phyloP scores from a whole-genome alignment of 53 echinoderm and acorn worm genomes.

The Stichopus horrens region DNA sequence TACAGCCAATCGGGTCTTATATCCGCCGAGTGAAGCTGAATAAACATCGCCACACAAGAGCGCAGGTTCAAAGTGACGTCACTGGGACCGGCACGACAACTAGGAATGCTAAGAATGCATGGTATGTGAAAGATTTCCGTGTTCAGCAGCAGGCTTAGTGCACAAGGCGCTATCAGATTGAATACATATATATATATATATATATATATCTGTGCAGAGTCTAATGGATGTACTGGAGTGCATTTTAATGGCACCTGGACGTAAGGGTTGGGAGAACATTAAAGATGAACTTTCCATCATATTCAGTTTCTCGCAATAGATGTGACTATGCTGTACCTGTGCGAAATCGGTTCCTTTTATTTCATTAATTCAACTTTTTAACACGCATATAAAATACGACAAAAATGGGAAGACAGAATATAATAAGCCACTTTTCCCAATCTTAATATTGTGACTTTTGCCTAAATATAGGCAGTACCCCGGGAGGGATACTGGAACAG shows the following conservation, averaged over 20 bases:
- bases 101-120: constrained; percentile 16
- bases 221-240: not conserved
- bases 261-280: not conserved
- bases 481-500: not conserved
- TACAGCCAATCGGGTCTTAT: constrained; percentile 19
- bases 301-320: not conserved
- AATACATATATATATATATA: not conserved
- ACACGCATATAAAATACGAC: not conserved
- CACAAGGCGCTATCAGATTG: not conserved
- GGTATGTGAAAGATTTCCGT: constrained; percentile 26
- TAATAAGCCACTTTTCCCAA: not conserved
- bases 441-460: not conserved
- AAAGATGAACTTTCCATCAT: not conserved
- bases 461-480: constrained; percentile 41
- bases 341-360: not conserved
- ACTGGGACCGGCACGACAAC: not conserved
- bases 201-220: not conserved
- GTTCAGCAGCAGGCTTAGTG: not conserved
- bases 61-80: constrained; percentile 26
- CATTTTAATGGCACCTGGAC: not conserved
- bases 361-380: not conserved
- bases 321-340: not conserved
- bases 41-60: not conserved
- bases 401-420: not conserved
- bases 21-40: constrained; percentile 2